A percentile compares a stretch with the other conserved stretches of the same genome.
Conservation (phyloP, 2,888 invertebrate species). For the Cheiracanthium punctorium region DNA sequence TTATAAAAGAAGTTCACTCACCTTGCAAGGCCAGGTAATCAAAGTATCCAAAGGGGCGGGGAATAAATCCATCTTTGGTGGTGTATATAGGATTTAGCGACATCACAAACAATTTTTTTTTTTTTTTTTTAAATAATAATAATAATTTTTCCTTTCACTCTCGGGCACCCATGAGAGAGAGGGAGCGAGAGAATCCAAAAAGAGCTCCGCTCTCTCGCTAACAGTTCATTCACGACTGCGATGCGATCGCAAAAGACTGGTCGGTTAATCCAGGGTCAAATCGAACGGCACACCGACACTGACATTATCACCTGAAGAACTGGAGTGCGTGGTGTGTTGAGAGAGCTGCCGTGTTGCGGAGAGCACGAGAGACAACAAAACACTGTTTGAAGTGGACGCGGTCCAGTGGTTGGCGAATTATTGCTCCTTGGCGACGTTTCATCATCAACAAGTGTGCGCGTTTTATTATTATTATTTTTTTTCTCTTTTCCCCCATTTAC, state of each 20-base stretch:
- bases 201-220: neutral
- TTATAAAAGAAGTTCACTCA: slow-evolving; percentile 36
- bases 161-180: neutral
- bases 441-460: no score
- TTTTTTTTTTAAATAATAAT: neutral
- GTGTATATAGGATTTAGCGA: slow-evolving; percentile 51
- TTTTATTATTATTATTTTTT: no score
- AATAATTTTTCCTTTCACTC: neutral
- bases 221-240: no score
- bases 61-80: slow-evolving; percentile 57
- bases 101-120: slow-evolving; percentile 26
- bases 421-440: neutral
- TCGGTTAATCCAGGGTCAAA: no score
- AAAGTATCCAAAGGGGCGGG: slow-evolving; percentile 64
- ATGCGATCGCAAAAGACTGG: neutral
- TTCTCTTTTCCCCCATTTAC: no score
- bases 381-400: slow-evolving; percentile 3
- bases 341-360: slow-evolving; percentile 29
- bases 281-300: neutral
- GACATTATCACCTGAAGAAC: neutral
- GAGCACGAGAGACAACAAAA: slow-evolving; percentile 39
- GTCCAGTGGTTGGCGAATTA: slow-evolving; percentile 39
- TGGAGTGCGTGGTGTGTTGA: neutral
- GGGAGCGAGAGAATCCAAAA: neutral
- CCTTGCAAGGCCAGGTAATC: slow-evolving; percentile 63